phyloP scores from a whole-genome alignment of 2,888 invertebrate genomes.

The Melitaea athalia region DNA sequence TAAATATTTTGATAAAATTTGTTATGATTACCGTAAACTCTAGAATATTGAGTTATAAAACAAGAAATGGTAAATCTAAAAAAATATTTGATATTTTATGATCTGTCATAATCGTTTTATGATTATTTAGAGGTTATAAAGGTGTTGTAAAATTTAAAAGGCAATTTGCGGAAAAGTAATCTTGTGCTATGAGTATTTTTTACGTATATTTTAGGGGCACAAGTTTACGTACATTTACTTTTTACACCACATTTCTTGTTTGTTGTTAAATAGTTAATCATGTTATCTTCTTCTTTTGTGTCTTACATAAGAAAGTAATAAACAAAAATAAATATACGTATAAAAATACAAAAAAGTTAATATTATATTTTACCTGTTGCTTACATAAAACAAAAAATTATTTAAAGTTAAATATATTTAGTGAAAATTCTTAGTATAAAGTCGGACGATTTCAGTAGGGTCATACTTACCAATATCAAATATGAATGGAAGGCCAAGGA shows the following conservation, averaged over 20 bases:
- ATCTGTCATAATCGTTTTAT: conserved; percentile 74
- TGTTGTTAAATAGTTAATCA: not conserved
- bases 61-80: conserved; percentile 77
- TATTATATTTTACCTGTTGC: no score
- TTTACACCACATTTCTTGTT: not conserved
- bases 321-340: no score
- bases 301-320: no score
- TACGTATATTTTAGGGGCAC: not conserved
- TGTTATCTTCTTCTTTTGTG: no score
- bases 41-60: conserved; percentile 71
- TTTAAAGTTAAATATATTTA: no score
- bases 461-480: no score
- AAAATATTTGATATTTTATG: conserved; percentile 72
- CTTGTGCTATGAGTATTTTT: conserved; percentile 4
- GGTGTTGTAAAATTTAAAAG: conserved; percentile 70
- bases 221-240: not conserved
- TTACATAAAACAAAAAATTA: no score
- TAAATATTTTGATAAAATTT: conserved; percentile 21
- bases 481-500: no score
- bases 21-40: conserved; percentile 21
- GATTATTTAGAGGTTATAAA: conserved; percentile 74
- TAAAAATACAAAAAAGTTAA: no score
- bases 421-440: no score
- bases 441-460: no score
- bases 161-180: conserved; percentile 47